Evolutionary conservation across 2,888 invertebrate genomes (phyloP).

Genomic region (Mayetiola destructor): DNA sequence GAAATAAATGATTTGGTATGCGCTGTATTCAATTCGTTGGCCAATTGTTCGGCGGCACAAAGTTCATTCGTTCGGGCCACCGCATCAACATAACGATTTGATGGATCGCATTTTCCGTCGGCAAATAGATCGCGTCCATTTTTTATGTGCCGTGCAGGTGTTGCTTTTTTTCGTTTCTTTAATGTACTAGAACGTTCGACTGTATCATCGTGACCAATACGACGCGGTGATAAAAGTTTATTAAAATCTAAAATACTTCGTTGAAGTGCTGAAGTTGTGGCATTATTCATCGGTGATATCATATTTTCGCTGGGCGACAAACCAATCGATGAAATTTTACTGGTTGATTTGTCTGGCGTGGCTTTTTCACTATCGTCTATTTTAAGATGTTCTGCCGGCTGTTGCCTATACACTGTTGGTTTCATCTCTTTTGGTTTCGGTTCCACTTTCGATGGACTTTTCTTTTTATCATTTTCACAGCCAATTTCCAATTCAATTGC

Average conservation of each 20-base stretch:
- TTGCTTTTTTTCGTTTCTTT: slow-evolving; percentile 14
- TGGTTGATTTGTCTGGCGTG: background rate
- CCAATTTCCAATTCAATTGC: background rate
- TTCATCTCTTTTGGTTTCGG: background rate
- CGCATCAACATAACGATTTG: no score
- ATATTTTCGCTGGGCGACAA: background rate
- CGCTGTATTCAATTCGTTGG: background rate
- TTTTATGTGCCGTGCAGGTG: background rate
- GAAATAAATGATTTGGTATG: background rate
- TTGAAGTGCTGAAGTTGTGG: background rate
- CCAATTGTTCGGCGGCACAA: background rate
- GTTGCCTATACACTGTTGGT: no score
- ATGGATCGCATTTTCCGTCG: no score
- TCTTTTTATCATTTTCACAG: background rate
- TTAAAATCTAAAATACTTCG: slow-evolving; percentile 16
- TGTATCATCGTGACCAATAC: background rate
- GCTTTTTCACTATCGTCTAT: background rate
- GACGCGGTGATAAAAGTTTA: background rate
- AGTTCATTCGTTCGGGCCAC: background rate
- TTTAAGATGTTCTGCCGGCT: background rate
- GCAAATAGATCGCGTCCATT: background rate
- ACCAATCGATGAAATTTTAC: background rate
- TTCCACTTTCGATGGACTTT: background rate
- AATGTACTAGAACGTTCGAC: slow-evolving; percentile 18
- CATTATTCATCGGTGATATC: background rate